These are phyloP conservation scores for Enteromius radiatus DNA, from an alignment of 2,797 vertebrate genomes.

Conservation along the genomic window DNA sequence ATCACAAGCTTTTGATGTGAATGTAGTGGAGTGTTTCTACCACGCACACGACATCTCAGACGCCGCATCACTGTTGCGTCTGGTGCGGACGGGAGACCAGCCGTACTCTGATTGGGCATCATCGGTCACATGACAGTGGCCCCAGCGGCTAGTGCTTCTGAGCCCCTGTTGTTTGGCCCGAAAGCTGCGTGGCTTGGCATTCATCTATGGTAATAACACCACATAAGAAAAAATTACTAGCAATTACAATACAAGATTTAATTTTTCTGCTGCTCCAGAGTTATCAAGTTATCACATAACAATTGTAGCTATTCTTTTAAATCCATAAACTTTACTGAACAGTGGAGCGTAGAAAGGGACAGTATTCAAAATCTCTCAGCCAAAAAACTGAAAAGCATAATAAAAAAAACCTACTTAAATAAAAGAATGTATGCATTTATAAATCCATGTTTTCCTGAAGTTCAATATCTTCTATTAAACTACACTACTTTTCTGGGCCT, in stretches of 20 bases:
- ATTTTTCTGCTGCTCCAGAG: not conserved
- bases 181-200: constrained; percentile 75
- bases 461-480: not conserved
- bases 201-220: constrained; percentile 36
- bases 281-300: not conserved
- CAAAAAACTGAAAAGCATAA: not conserved
- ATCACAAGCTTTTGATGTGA: not conserved
- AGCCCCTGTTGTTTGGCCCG: constrained; percentile 69
- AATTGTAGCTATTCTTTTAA: not conserved
- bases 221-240: not conserved
- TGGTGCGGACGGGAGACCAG: constrained; percentile 75
- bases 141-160: constrained; percentile 61
- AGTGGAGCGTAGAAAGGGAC: not conserved
- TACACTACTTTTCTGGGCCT: not conserved
- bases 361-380: not conserved
- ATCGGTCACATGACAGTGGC: constrained; percentile 62
- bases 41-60: constrained; percentile 85
- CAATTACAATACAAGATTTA: not conserved
- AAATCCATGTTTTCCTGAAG: too few relatives aligned
- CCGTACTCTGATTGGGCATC: constrained; percentile 78
- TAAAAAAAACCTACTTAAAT: not conserved
- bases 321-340: not conserved
- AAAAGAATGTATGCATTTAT: too few relatives aligned
- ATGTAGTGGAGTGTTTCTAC: constrained; percentile 57
- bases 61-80: constrained; percentile 80